Evolutionary conservation across 2,888 invertebrate genomes (phyloP).

Genomic region (Sclerodermus sp.): DNA sequence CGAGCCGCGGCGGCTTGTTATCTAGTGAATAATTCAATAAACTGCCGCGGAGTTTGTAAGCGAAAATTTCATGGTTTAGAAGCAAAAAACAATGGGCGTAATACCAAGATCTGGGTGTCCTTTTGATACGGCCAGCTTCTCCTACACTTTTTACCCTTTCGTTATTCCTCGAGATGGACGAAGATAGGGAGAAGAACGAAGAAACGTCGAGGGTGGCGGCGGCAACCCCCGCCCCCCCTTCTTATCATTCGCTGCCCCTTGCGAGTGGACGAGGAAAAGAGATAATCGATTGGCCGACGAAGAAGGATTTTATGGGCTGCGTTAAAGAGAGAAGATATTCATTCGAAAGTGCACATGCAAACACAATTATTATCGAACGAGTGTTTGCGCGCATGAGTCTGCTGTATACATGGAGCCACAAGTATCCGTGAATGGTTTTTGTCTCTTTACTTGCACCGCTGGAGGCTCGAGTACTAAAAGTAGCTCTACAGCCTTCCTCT

Average conservation of each 20-base stretch:
- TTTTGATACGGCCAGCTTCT: slow-evolving; percentile 11
- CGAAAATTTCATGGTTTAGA: slow-evolving; percentile 42
- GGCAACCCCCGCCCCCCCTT: not conserved
- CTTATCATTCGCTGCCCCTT: not conserved
- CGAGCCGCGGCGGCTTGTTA: slow-evolving; percentile 44
- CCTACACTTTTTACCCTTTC: not conserved
- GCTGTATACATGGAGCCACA: too few species aligned
- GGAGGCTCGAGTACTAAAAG: too few species aligned
- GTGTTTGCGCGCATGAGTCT: too few species aligned
- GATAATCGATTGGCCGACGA: not conserved
- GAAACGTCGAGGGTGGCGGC: not conserved
- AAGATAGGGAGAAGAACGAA: too few species aligned
- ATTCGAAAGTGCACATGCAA: not conserved
- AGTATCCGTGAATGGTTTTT: too few species aligned
- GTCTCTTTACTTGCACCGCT: too few species aligned
- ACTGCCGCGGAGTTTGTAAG: slow-evolving; percentile 39
- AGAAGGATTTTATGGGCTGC: not conserved
- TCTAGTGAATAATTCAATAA: slow-evolving; percentile 57
- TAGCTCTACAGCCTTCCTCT: too few species aligned
- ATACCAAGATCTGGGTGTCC: slow-evolving; percentile 12
- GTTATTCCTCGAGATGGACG: too few species aligned
- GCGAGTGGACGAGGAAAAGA: not conserved
- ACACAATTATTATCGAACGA: not conserved
- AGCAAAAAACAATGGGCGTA: slow-evolving; percentile 38
- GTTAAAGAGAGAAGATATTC: too few species aligned